These are phyloP conservation scores for Macrostomum lignano DNA, from an alignment of 1,140 invertebrate species.

Conservation along the genomic window DNA sequence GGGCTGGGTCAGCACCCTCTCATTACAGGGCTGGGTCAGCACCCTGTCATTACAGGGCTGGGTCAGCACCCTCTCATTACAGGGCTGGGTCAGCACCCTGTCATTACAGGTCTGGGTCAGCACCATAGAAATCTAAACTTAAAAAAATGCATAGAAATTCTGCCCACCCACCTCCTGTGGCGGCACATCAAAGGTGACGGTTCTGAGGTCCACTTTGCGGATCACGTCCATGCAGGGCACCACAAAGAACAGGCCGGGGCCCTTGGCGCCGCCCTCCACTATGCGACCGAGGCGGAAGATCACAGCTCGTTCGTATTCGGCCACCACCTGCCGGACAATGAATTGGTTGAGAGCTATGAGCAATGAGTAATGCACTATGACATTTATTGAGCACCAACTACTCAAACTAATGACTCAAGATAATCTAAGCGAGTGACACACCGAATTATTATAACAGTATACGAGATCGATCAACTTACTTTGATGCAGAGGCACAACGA, in stretches of 20 bases:
- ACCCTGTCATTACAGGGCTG: no score
- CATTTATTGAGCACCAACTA: not conserved
- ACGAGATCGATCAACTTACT: conserved; percentile 40
- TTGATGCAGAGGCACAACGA: conserved; percentile 72
- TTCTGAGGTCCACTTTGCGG: conserved; percentile 30
- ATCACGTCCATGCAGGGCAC: conserved; percentile 34
- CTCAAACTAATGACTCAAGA: no score
- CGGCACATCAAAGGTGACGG: conserved; percentile 10
- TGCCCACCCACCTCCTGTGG: conserved; percentile 8
- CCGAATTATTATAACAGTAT: no score
- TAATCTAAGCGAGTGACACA: no score
- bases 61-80: no score
- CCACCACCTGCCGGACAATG: conserved; percentile 12
- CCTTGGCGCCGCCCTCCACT: conserved; percentile 49
- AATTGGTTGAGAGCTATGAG: not conserved
- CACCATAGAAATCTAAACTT: no score
- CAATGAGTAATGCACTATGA: no score
- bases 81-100: no score
- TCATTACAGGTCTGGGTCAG: no score
- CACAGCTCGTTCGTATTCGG: conserved; percentile 25
- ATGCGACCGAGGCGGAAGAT: conserved; percentile 33
- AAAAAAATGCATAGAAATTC: not conserved
- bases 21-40: no score
- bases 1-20: no score
- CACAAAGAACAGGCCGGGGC: conserved; percentile 37